Base-by-base conservation (phyloP, 30 jellyfish, hydroid and myxozoan genomes). In the Chrysaora quinquecirrha region DNA sequence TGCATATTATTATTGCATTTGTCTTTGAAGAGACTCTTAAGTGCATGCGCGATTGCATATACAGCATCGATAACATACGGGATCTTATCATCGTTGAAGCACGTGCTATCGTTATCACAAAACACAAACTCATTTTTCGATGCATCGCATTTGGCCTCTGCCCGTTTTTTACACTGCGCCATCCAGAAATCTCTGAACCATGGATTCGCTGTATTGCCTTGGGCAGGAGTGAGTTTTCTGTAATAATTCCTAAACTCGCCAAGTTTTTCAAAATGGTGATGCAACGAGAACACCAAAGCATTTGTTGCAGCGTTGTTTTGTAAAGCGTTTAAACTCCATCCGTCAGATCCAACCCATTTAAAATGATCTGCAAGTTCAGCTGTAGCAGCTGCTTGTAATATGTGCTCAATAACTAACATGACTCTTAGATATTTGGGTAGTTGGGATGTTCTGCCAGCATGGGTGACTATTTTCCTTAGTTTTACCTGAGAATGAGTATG, bases 21-120 rank as follows among this genome's bases (percentile, higher is more conserved):
- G 25, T 74, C 80, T 1, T 65, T 35, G 25, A 35, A 54, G 14
- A 83, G 78, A 48, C 64, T 60, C 47, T 73, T 93, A 32, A 85
- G 67, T 23, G 98, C 98, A 64, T 76, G 52, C 31, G 98, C 98
- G 54, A 76, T 75, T 23, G 98, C 94, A 33, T 78, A 91, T 1
- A 91, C 87, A 6, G 98, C 96, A 72, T 91, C 98, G 31, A 91
- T 91, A 33, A 80, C 89, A 71, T 84, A 85, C 7, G 96, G 85
- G 14, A 91, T 76, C 49, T 84, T 84, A 83, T 91, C 98, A 31
- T 91, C 98, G 11, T 47, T 60, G 25, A 73, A 89, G 60, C 98
- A 91, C 28, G 87, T 60, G 24, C 28, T 72, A 56, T 86, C 86
- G 30, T 75, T 64, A 25, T 61, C 71, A 34, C 95, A 85, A 30